Conservation (phyloP, 1,140 invertebrate genomes). For the Drosophila erecta region DNA sequence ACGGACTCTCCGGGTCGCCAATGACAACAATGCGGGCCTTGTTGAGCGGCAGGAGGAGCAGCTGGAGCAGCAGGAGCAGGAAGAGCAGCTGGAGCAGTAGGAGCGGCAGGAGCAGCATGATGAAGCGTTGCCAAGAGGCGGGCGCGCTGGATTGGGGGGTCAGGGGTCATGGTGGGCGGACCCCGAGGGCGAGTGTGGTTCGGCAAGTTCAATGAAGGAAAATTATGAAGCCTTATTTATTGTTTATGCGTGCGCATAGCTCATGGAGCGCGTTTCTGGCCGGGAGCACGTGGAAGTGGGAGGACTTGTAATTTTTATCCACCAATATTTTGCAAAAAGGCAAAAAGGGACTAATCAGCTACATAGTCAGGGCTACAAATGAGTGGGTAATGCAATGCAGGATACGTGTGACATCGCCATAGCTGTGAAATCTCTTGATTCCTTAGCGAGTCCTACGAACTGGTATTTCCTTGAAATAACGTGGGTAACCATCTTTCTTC, state of each 20-base stretch:
- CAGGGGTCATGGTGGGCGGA: background rate
- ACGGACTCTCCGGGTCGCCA: constrained; percentile 65
- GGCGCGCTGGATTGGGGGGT: background rate
- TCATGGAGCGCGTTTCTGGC: constrained; percentile 32
- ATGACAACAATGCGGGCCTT: constrained; percentile 76
- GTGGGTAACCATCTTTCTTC: too few species aligned
- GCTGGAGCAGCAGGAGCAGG: background rate
- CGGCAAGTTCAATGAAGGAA: constrained; percentile 77
- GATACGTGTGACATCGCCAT: too few species aligned
- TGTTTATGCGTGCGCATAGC: constrained; percentile 82
- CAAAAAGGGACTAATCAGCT: background rate
- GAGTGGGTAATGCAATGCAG: too few species aligned
- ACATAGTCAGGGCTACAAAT: too few species aligned
- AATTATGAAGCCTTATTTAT: constrained; percentile 84
- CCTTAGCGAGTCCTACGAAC: too few species aligned
- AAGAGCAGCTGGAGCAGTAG: background rate
- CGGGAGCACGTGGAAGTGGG: background rate
- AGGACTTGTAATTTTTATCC: constrained; percentile 53
- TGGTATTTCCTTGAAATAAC: too few species aligned
- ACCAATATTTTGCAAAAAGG: constrained; percentile 6
- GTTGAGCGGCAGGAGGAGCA: constrained; percentile 19
- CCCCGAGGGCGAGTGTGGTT: constrained; percentile 7
- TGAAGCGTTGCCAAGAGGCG: constrained; percentile 42
- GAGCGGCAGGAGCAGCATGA: constrained; percentile 7
- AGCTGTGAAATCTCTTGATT: too few species aligned